Evolutionary conservation across 2,888 invertebrate species (phyloP), one percentile per base, ranked within the genome.

Genomic region (Boloria selene): DNA sequence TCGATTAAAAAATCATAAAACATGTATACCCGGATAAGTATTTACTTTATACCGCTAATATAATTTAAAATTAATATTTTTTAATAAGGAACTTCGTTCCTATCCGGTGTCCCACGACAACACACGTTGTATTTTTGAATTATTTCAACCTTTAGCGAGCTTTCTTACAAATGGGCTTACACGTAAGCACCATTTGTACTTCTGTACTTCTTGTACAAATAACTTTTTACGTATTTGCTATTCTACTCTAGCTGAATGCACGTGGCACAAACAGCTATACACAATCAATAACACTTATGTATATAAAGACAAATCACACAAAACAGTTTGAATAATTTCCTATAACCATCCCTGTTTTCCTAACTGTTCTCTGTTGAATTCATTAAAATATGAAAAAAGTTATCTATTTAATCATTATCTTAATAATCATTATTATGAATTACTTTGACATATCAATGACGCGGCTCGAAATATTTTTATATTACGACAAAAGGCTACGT

Each of bases 381-480:
- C 76, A 82, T 81, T 85, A 79, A 80, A 81, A 81, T 86, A 86
- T 83, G 79, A 86, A 82, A 87, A 84, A 87, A 84, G 82, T 88
- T 88, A 89, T 84, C 90, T 91, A 88, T 85, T 81, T 88, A 82
- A 83, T 86, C 74, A 78, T 83, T 87, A 90, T 83, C 89, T 91
- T 88, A 88, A 86, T 90, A 89, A 88, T 86, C 85, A 87, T 90
- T 88, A 90, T 90, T 82, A 90, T 90, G 90, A 86, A 76, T 90
- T 91, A 91, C 91, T 90, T 91, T 92, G 90, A 92, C 92, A 92
- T 92, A 92, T 92, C 84, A 87, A 89, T 86, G 87, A 92, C 92
- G 92, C 92, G 92, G 92, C 92, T 92, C 92, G 90, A 91, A 90
- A 88, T 90, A 80, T 89, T 85, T 85, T 86, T 85, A 84, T 69